Percentiles rank a stretch among this genome's conserved stretches.
Conservation (phyloP, 2,113 vertebrate genomes). For the Triplophysa dalaica region DNA sequence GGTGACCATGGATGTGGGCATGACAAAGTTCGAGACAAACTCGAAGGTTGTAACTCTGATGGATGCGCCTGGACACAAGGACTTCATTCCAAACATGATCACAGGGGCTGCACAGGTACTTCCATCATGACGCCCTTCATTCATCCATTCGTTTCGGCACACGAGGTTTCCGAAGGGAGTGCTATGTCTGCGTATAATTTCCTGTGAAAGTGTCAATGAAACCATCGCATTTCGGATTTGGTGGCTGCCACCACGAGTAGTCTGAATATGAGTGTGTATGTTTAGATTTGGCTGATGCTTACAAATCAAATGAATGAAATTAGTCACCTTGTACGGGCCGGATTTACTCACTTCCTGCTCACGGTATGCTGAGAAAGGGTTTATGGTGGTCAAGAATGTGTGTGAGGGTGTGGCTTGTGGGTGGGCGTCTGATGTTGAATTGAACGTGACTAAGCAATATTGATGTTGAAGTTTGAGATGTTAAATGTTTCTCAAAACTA, state of each 20-base stretch:
- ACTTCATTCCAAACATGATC: constrained; percentile 99
- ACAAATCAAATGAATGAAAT: constrained; percentile 51
- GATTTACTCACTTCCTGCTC: constrained; percentile 55
- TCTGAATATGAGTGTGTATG: constrained; percentile 49
- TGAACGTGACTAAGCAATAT: constrained; percentile 17
- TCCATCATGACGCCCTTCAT: neutral
- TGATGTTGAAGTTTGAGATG: neutral
- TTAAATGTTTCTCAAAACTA: neutral
- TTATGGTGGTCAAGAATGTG: constrained; percentile 37
- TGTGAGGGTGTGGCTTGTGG: neutral
- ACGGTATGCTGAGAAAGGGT: constrained; percentile 46
- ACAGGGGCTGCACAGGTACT: constrained; percentile 97
- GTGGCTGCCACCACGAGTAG: constrained; percentile 20
- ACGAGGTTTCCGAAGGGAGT: neutral
- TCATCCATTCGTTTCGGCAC: neutral
- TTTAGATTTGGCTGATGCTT: constrained; percentile 41
- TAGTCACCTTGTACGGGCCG: constrained; percentile 42
- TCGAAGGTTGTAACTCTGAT: constrained; percentile 95
- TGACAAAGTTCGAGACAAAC: constrained; percentile 96
- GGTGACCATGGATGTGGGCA: constrained; percentile 98
- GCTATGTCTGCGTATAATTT: constrained; percentile 33
- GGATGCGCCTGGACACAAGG: constrained; percentile 98
- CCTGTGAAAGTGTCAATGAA: constrained; percentile 50
- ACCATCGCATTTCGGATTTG: constrained; percentile 2
- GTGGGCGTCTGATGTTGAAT: constrained; percentile 4